A percentile compares a stretch with the other conserved stretches of the same genome.
Evolutionary conservation across 2,113 vertebrate species (phyloP).

Genomic region (Vulpes ferrilata): DNA sequence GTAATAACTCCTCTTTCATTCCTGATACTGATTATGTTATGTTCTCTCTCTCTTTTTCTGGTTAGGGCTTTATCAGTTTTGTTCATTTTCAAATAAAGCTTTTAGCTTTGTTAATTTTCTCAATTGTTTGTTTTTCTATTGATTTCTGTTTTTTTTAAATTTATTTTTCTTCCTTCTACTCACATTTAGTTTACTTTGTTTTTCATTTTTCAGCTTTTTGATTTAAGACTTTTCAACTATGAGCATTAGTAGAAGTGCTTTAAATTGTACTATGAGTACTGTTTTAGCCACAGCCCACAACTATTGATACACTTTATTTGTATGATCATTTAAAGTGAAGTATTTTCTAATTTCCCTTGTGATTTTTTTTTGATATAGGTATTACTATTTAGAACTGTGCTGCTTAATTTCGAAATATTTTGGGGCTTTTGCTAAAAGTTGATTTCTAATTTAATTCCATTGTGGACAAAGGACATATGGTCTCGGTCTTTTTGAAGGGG

Average conservation of each 20-base stretch:
- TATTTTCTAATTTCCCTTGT: constrained; percentile 9
- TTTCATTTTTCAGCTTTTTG: background rate
- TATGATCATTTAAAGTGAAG: constrained; percentile 22
- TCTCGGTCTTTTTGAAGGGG: background rate
- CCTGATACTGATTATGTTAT: background rate
- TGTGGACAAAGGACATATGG: background rate
- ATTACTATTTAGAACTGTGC: background rate
- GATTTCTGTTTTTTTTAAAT: background rate
- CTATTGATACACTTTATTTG: background rate
- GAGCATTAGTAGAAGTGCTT: background rate
- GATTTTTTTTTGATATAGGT: background rate
- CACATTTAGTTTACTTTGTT: background rate
- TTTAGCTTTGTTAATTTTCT: constrained; percentile 25
- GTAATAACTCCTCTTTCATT: background rate
- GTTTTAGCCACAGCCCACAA: background rate
- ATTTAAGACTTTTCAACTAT: background rate
- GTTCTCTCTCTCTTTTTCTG: background rate
- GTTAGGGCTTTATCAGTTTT: background rate
- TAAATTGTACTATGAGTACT: background rate
- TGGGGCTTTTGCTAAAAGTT: background rate
- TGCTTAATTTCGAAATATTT: background rate
- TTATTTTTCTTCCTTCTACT: background rate
- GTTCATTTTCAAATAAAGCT: background rate
- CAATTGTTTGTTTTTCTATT: background rate
- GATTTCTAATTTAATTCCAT: background rate